Percentiles rank a stretch among this genome's conserved stretches.
Conservation (phyloP, 2,113 vertebrate species). For the Motacilla alba region DNA sequence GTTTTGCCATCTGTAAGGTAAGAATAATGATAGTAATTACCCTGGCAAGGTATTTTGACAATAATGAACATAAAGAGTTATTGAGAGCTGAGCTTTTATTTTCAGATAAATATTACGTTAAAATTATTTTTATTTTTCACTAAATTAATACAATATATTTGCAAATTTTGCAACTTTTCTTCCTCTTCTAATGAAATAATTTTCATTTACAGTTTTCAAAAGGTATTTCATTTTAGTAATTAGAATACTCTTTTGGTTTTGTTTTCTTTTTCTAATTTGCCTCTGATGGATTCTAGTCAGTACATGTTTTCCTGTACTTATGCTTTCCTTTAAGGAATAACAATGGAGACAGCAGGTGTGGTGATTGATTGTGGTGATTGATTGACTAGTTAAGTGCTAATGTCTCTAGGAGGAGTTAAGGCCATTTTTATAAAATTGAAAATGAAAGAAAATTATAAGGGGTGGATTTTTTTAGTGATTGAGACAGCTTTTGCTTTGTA, state of each 20-base stretch:
- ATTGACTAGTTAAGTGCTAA: conserved; percentile 48
- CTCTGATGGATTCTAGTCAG: neutral
- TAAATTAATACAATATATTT: neutral
- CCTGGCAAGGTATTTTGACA: neutral
- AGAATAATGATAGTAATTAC: neutral
- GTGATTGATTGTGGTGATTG: conserved; percentile 41
- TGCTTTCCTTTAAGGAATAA: conserved; percentile 22
- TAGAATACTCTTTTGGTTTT: neutral
- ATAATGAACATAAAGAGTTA: neutral
- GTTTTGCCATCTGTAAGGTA: neutral
- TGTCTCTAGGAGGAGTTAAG: conserved; percentile 24
- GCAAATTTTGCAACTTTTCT: neutral
- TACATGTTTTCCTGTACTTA: conserved; percentile 16
- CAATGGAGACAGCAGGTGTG: conserved; percentile 39
- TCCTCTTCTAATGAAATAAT: neutral
- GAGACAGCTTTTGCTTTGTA: conserved; percentile 34
- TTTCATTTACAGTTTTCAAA: neutral
- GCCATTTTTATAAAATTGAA: conserved; percentile 44
- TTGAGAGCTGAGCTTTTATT: neutral
- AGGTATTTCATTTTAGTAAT: neutral
- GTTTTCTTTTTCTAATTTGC: neutral
- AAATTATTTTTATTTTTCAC: neutral
- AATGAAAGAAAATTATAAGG: conserved; percentile 54
- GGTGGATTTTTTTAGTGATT: conserved; percentile 21
- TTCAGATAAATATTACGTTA: neutral